Percentiles rank a stretch among this genome's conserved stretches.
These are phyloP conservation scores for Drosophila anomalata DNA, from an alignment of 2,888 invertebrate genomes.

Conservation along the genomic window DNA sequence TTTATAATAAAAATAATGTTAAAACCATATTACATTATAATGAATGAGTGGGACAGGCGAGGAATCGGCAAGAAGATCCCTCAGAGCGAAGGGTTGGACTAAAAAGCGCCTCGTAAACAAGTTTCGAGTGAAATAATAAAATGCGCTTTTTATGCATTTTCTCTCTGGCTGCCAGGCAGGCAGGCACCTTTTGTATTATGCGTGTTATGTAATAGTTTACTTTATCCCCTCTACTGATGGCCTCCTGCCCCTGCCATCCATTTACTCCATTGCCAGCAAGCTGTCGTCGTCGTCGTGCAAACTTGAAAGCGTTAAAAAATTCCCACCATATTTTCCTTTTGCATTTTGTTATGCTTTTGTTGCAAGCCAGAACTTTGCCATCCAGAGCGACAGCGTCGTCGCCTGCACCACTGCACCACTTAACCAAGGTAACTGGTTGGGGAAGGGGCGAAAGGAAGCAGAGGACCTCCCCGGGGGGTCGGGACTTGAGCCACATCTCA, in stretches of 20 bases:
- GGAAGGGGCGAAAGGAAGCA: not conserved
- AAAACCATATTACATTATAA: constrained; percentile 73
- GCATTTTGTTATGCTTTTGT: constrained; percentile 46
- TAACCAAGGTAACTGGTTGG: constrained; percentile 29
- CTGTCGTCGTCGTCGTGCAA: constrained; percentile 62
- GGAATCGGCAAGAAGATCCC: constrained; percentile 9
- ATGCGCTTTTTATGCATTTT: constrained; percentile 74
- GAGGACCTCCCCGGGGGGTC: not conserved
- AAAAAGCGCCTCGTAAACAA: constrained; percentile 69
- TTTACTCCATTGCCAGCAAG: constrained; percentile 58
- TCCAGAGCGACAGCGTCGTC: constrained; percentile 34
- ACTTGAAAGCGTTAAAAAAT: constrained; percentile 66
- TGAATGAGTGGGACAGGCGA: constrained; percentile 54
- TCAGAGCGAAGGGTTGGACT: constrained; percentile 3
- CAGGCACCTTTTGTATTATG: constrained; percentile 52
- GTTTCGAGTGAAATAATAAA: constrained; percentile 78
- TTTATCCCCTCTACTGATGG: constrained; percentile 4
- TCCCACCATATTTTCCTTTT: constrained; percentile 70
- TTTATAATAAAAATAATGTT: constrained; percentile 75
- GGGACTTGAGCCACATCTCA: constrained; percentile 29
- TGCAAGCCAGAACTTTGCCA: constrained; percentile 39
- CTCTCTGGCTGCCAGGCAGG: constrained; percentile 23
- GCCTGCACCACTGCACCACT: constrained; percentile 57
- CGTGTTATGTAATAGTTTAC: constrained; percentile 74
- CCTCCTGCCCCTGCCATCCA: not conserved